Evolutionary conservation across 2,888 invertebrate genomes (phyloP).

Genomic region (Charanyca ferruginea): DNA sequence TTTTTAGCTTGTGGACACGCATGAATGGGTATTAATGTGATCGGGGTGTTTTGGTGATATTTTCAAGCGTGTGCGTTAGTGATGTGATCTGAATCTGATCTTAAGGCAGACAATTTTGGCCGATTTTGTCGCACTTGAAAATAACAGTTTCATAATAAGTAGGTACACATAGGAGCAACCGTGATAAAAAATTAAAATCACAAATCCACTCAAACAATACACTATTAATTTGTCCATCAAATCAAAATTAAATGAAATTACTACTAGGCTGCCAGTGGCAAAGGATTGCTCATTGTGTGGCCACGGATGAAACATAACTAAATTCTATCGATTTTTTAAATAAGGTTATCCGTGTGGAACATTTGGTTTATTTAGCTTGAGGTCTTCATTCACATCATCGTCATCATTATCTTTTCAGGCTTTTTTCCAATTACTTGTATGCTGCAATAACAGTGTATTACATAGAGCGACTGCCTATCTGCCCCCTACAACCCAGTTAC

Average conservation of each 20-base stretch:
- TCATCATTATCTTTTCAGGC: too few species aligned
- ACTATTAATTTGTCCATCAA: slow-evolving; percentile 11
- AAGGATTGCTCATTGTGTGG: slow-evolving; percentile 53
- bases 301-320: not conserved
- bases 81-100: slow-evolving; percentile 45
- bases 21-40: slow-evolving; percentile 10
- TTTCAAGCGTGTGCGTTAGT: slow-evolving; percentile 13
- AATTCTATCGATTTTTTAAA: too few species aligned
- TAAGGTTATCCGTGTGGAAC: too few species aligned
- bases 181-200: slow-evolving; percentile 14
- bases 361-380: too few species aligned
- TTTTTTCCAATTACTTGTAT: too few species aligned
- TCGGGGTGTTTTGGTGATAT: slow-evolving; percentile 10
- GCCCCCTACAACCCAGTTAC: too few species aligned
- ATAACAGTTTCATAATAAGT: too few species aligned
- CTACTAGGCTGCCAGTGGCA: slow-evolving; percentile 24
- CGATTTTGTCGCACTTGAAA: too few species aligned
- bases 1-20: slow-evolving; percentile 25
- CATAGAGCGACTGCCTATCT: too few species aligned
- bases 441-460: too few species aligned
- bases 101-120: too few species aligned
- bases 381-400: too few species aligned
- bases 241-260: slow-evolving; percentile 44
- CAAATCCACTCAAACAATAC: slow-evolving; percentile 28
- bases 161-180: slow-evolving; percentile 5